phyloP scores from a whole-genome alignment of 2,113 vertebrate species.

The Rattus rattus region DNA sequence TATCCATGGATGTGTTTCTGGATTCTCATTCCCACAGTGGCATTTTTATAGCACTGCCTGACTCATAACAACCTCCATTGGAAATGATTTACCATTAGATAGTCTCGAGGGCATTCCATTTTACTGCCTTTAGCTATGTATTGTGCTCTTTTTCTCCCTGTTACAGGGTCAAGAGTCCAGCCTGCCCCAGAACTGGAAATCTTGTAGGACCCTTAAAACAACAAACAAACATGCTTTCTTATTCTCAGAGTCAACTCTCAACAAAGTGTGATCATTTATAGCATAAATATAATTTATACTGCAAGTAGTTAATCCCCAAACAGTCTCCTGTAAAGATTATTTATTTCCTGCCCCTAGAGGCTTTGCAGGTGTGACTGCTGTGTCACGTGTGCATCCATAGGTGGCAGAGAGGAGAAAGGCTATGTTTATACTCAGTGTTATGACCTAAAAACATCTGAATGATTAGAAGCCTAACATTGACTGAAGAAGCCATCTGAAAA shows the following conservation, averaged over 20 bases:
- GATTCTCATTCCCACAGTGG: not conserved
- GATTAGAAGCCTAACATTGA: too few species aligned
- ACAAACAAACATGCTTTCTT: not conserved
- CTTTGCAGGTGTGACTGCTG: too few species aligned
- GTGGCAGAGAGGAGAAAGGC: too few species aligned
- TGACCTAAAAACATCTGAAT: too few species aligned
- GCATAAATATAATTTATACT: not conserved
- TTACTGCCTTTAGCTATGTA: not conserved
- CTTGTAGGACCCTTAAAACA: not conserved
- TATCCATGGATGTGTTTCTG: not conserved
- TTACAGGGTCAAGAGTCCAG: not conserved
- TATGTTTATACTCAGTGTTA: too few species aligned
- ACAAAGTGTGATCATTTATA: not conserved
- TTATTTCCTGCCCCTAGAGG: not conserved
- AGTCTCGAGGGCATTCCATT: not conserved
- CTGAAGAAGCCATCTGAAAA: too few species aligned
- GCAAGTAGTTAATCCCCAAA: not conserved
- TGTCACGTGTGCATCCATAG: too few species aligned
- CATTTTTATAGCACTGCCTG: not conserved
- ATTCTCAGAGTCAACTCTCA: not conserved
- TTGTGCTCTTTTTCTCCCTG: not conserved
- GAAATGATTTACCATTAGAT: not conserved
- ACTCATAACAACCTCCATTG: not conserved
- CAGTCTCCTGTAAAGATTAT: not conserved
- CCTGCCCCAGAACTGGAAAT: not conserved